phyloP scores from a whole-genome alignment of 2,888 invertebrate species.

The Lampropteryx suffumata region DNA sequence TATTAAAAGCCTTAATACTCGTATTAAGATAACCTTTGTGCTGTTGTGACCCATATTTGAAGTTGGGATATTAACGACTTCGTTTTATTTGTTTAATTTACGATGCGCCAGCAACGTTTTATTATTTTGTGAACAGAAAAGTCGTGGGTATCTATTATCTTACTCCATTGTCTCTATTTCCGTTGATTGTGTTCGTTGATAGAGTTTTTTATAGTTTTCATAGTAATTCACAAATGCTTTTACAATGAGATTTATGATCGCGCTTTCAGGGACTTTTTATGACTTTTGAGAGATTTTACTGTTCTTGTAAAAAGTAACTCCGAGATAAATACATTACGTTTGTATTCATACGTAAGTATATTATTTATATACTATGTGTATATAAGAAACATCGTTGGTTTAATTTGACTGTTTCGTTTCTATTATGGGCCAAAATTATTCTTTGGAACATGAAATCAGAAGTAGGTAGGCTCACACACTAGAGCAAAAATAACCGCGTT shows the following conservation, averaged over 20 bases:
- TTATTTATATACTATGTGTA: too few relatives aligned
- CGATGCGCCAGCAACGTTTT: conserved; percentile 16
- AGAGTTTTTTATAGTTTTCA: conserved; percentile 9
- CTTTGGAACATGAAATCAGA: too few relatives aligned
- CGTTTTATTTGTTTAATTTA: conserved; percentile 31
- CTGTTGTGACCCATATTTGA: conserved; percentile 35
- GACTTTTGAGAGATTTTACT: background rate
- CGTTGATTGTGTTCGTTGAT: conserved; percentile 10
- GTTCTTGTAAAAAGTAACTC: background rate
- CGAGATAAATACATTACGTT: too few relatives aligned
- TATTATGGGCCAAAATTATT: too few relatives aligned
- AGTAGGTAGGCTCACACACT: too few relatives aligned
- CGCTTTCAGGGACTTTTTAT: background rate
- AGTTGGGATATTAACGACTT: conserved; percentile 18
- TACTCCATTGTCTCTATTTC: conserved; percentile 17
- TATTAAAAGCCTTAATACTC: conserved; percentile 14
- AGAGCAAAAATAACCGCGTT: too few relatives aligned
- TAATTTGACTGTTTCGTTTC: too few relatives aligned
- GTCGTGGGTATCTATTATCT: conserved; percentile 1
- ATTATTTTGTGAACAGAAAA: conserved; percentile 14
- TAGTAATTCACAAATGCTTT: conserved; percentile 11
- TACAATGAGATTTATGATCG: background rate
- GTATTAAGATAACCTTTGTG: conserved; percentile 25
- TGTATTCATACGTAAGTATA: too few relatives aligned
- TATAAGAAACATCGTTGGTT: too few relatives aligned